A percentile compares a stretch with the other conserved stretches of the same genome.
Evolutionary conservation across 2,113 vertebrate genomes (phyloP).

Genomic region (Macroglossus sobrinus): DNA sequence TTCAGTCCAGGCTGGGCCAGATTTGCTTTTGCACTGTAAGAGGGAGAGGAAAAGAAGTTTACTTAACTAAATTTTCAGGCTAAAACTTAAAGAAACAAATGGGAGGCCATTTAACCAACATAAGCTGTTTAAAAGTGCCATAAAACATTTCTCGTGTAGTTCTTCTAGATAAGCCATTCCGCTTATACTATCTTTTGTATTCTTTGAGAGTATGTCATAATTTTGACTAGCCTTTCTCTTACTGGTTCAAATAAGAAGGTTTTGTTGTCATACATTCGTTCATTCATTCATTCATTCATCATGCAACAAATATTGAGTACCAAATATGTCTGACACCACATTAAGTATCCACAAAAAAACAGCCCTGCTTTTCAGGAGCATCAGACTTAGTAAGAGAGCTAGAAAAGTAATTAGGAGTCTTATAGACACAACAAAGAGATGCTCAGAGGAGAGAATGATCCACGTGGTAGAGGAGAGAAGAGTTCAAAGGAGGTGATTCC

Average conservation of each 20-base stretch:
- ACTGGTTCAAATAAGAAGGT: not conserved
- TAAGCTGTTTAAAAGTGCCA: not conserved
- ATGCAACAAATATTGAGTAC: not conserved
- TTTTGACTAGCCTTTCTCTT: not conserved
- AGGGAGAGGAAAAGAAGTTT: not conserved
- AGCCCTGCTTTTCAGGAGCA: not conserved
- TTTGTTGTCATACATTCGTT: not conserved
- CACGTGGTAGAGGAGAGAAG: not conserved
- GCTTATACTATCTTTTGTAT: not conserved
- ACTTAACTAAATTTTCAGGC: not conserved
- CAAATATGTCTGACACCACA: not conserved
- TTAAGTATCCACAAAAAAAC: not conserved
- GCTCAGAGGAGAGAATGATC: not conserved
- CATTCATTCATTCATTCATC: not conserved
- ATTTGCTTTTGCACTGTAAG: not conserved
- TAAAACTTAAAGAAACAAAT: not conserved
- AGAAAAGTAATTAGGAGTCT: not conserved
- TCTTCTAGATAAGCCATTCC: not conserved
- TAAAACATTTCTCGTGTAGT: not conserved
- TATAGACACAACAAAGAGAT: not conserved
- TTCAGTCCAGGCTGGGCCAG: not conserved
- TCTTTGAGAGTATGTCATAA: not conserved
- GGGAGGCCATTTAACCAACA: not conserved
- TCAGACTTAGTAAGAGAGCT: not conserved
- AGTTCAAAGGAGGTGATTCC: not conserved